phyloP scores from a whole-genome alignment of 2,888 invertebrate genomes.

The Cheilosia vernalis region DNA sequence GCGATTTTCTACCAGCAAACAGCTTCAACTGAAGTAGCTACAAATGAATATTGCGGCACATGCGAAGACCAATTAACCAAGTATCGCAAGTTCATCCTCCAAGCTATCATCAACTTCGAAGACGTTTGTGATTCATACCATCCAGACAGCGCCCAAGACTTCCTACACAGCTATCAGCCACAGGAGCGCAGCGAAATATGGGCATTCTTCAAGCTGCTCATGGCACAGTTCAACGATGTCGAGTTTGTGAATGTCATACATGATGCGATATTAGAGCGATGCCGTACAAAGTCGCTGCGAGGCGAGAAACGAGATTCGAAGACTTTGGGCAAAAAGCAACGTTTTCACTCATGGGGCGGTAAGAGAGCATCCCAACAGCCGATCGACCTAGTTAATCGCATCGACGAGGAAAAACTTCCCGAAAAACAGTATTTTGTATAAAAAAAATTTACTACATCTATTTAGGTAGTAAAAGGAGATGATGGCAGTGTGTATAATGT shows the following conservation, averaged over 20 bases:
- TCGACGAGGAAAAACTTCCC: constrained; percentile 41
- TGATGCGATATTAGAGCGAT: constrained; percentile 81
- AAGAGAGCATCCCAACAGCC: constrained; percentile 78
- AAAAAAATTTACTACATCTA: background rate
- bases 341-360: constrained; percentile 83
- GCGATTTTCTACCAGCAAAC: constrained; percentile 23
- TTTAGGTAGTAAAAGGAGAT: background rate
- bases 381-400: constrained; percentile 34
- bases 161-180: constrained; percentile 79
- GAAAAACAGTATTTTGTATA: constrained; percentile 64
- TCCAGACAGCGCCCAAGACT: constrained; percentile 50
- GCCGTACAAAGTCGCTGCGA: constrained; percentile 79
- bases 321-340: constrained; percentile 82
- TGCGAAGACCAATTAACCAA: constrained; percentile 81
- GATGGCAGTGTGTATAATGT: constrained; percentile 36
- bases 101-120: constrained; percentile 81
- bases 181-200: constrained; percentile 79
- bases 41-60: constrained; percentile 54
- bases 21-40: constrained; percentile 21
- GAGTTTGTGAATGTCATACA: constrained; percentile 80
- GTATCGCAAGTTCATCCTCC: constrained; percentile 81
- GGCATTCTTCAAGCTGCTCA: constrained; percentile 81
- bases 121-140: constrained; percentile 81
- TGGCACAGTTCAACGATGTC: constrained; percentile 81
- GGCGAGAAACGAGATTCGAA: constrained; percentile 81